Conservation (phyloP, 2,888 invertebrate species). For the Scaptodrosophila latifasciaeformis region DNA sequence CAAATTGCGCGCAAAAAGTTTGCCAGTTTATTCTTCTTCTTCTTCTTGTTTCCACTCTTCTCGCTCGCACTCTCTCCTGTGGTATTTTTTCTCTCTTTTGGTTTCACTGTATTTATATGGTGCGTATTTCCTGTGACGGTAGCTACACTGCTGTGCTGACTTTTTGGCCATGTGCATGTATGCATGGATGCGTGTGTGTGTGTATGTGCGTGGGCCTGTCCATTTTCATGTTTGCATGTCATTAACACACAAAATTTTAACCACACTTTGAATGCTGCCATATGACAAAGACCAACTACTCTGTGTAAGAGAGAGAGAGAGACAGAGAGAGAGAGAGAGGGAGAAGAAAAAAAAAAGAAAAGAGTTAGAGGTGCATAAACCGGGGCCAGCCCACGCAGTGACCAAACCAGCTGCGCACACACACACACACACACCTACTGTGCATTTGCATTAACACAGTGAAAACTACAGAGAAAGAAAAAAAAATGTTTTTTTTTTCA, state of each 20-base stretch:
- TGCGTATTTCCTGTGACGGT: slow-evolving; percentile 47
- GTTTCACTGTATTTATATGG: slow-evolving; percentile 35
- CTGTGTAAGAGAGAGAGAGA: not conserved
- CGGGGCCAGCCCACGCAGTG: not conserved
- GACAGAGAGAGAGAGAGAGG: too few species aligned
- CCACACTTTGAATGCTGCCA: slow-evolving; percentile 5
- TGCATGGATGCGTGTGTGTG: too few species aligned
- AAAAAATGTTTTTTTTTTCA: not conserved
- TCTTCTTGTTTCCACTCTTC: slow-evolving; percentile 45
- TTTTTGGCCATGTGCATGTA: slow-evolving; percentile 27
- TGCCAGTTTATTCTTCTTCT: too few species aligned
- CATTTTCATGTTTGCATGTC: slow-evolving; percentile 57
- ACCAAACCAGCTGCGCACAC: not conserved
- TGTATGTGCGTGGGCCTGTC: slow-evolving; percentile 20
- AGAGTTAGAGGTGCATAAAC: not conserved
- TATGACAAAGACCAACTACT: too few species aligned
- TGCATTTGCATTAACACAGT: not conserved
- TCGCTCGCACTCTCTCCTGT: slow-evolving; percentile 4
- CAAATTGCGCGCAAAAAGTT: slow-evolving; percentile 61
- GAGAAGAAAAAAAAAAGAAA: too few species aligned
- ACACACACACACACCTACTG: not conserved
- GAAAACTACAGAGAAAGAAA: not conserved
- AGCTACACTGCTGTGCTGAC: slow-evolving; percentile 29
- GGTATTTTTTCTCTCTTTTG: slow-evolving; percentile 21
- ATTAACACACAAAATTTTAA: slow-evolving; percentile 56